Evolutionary conservation across 2,888 invertebrate species (phyloP).

Genomic region (Adelphocoris suturalis): DNA sequence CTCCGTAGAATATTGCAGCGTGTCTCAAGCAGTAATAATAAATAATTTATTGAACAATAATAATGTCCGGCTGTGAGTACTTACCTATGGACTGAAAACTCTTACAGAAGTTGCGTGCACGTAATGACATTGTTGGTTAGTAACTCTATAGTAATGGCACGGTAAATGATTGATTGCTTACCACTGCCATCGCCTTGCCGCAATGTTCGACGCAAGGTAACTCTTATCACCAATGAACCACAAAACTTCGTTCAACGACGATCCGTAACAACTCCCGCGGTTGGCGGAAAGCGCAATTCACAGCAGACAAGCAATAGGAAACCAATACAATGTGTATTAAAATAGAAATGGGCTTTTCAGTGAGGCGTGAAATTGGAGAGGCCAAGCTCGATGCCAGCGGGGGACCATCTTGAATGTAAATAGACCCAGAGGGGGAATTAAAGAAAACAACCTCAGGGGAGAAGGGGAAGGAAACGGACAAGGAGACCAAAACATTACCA

Average conservation of each 20-base stretch:
- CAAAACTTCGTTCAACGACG: background rate
- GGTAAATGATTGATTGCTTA: no score
- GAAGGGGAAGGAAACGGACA: constrained; percentile 36
- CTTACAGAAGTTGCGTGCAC: no score
- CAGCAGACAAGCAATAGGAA: constrained; percentile 41
- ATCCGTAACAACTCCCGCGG: background rate
- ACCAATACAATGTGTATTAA: constrained; percentile 52
- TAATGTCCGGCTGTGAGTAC: no score
- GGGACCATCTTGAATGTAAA: constrained; percentile 64
- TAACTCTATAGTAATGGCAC: no score
- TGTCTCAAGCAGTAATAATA: no score
- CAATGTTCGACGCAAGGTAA: no score
- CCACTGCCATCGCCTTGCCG: no score
- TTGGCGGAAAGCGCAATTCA: constrained; percentile 3
- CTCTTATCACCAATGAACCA: no score
- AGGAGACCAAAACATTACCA: constrained; percentile 62
- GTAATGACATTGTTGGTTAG: no score
- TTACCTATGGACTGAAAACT: no score
- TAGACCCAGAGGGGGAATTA: constrained; percentile 56
- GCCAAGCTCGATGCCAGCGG: background rate
- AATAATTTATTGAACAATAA: no score
- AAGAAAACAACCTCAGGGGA: constrained; percentile 60
- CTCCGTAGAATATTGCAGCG: no score
- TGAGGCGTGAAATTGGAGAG: constrained; percentile 54
- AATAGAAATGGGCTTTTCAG: constrained; percentile 48